Evolutionary conservation across 2,797 vertebrate species (phyloP).

Genomic region (Molossus alvarezi): DNA sequence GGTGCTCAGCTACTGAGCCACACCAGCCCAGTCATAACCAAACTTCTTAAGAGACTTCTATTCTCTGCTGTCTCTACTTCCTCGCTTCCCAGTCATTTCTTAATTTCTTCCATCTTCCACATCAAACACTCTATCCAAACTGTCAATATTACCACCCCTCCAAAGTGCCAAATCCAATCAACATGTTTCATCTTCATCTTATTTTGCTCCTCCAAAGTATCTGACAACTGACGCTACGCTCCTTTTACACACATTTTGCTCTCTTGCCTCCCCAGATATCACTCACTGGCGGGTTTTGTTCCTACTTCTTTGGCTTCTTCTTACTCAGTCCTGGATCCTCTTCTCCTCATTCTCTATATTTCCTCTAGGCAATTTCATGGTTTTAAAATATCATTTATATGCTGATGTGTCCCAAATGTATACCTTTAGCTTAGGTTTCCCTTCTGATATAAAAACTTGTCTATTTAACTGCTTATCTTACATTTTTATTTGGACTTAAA

Average conservation of each 20-base stretch:
- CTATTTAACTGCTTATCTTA: slow-evolving; percentile 36
- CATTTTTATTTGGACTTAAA: slow-evolving; percentile 64
- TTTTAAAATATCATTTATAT: slow-evolving; percentile 72
- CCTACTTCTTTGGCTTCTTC: slow-evolving; percentile 55
- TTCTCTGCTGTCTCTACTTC: neutral
- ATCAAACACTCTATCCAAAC: slow-evolving; percentile 41
- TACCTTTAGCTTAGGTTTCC: slow-evolving; percentile 61
- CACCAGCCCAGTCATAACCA: neutral
- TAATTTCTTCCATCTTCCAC: neutral
- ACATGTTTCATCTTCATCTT: slow-evolving; percentile 44
- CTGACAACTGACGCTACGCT: slow-evolving; percentile 11
- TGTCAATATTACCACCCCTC: neutral
- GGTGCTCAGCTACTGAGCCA: too few relatives aligned
- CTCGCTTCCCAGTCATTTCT: slow-evolving; percentile 38
- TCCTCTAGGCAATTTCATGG: slow-evolving; percentile 40
- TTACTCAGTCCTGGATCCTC: slow-evolving; percentile 22
- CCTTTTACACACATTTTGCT: slow-evolving; percentile 52
- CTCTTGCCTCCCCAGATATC: slow-evolving; percentile 40
- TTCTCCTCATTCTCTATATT: slow-evolving; percentile 53
- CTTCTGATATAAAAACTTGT: slow-evolving; percentile 60
- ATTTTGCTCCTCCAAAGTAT: slow-evolving; percentile 32
- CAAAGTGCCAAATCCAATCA: neutral
- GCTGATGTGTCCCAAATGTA: slow-evolving; percentile 20
- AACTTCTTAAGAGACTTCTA: slow-evolving; percentile 8
- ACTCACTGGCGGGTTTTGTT: slow-evolving; percentile 50